phyloP scores from a whole-genome alignment of 2,888 invertebrate species.

The Phymatocera aterrima region DNA sequence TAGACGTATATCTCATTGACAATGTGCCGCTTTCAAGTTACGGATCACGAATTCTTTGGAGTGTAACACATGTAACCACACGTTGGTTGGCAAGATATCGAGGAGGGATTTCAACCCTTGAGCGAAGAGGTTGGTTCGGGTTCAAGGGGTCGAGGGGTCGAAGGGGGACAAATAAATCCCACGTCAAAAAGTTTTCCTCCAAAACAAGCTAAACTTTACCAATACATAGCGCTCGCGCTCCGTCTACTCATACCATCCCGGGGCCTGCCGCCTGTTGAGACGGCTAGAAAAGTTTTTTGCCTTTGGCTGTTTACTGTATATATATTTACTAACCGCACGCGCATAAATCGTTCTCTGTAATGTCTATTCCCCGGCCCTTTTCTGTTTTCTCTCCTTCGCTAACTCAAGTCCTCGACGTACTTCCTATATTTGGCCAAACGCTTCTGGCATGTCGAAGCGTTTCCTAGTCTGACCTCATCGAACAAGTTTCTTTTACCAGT shows the following conservation, averaged over 20 bases:
- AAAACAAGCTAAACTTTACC: conserved; percentile 55
- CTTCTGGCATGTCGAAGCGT: neutral
- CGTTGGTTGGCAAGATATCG: neutral
- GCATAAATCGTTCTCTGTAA: conserved; percentile 41
- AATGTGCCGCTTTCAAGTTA: neutral
- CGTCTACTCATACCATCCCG: conserved; percentile 4
- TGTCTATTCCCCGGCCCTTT: neutral
- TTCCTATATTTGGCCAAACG: conserved; percentile 9
- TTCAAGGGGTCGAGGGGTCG: neutral
- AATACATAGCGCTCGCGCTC: conserved; percentile 49
- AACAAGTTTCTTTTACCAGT: neutral
- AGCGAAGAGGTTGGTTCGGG: neutral
- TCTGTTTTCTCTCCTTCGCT: neutral
- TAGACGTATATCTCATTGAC: too few relatives aligned
- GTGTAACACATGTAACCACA: neutral
- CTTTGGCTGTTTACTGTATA: conserved; percentile 23
- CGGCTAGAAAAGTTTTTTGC: conserved; percentile 34
- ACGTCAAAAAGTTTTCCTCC: conserved; percentile 54
- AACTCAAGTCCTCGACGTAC: neutral
- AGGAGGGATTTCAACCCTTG: conserved; percentile 9
- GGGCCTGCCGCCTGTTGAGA: conserved; percentile 4
- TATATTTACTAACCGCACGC: conserved; percentile 40
- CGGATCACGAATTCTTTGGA: neutral
- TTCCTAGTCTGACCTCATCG: neutral
- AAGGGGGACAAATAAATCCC: conserved; percentile 54